Evolutionary conservation across 2,797 vertebrate genomes (phyloP).

Genomic region (Miichthys miiuy): DNA sequence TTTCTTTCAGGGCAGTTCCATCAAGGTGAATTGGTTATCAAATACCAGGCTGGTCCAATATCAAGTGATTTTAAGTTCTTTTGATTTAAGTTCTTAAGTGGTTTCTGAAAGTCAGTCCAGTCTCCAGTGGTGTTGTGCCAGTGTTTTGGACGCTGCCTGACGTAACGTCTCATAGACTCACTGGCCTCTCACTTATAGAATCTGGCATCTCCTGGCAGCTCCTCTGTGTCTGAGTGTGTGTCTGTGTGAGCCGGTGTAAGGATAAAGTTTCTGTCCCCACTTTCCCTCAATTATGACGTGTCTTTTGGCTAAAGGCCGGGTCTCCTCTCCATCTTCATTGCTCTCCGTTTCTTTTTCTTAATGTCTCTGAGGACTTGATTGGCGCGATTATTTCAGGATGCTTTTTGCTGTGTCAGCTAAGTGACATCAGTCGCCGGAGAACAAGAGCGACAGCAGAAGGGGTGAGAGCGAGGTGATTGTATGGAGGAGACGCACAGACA

Average conservation of each 20-base stretch:
- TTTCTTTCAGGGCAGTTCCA: neutral
- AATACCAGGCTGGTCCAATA: constrained; percentile 9
- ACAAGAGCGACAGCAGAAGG: constrained; percentile 34
- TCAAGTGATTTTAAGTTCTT: neutral
- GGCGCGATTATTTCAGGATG: constrained; percentile 42
- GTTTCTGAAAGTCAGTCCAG: constrained; percentile 41
- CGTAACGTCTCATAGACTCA: constrained; percentile 67
- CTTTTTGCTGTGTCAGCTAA: constrained; percentile 83
- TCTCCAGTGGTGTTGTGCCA: constrained; percentile 29
- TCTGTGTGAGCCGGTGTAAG: neutral
- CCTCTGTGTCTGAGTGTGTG: constrained; percentile 23
- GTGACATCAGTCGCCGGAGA: constrained; percentile 80
- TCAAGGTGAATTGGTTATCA: neutral
- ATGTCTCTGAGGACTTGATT: constrained; percentile 66
- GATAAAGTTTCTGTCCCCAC: constrained; percentile 54
- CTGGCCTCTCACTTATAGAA: constrained; percentile 61
- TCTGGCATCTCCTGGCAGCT: constrained; percentile 47
- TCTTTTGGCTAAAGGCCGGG: constrained; percentile 66
- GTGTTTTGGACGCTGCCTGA: constrained; percentile 45
- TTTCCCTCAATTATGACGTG: constrained; percentile 58
- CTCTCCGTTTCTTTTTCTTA: constrained; percentile 48
- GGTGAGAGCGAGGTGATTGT: constrained; percentile 50
- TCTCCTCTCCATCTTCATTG: constrained; percentile 49
- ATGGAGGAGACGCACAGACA: constrained; percentile 43
- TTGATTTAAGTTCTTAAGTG: constrained; percentile 12